A percentile compares a stretch with the other conserved stretches of the same genome.
These are phyloP conservation scores for Phaetusa simplex DNA, from an alignment of 2,113 vertebrate genomes.

Conservation along the genomic window DNA sequence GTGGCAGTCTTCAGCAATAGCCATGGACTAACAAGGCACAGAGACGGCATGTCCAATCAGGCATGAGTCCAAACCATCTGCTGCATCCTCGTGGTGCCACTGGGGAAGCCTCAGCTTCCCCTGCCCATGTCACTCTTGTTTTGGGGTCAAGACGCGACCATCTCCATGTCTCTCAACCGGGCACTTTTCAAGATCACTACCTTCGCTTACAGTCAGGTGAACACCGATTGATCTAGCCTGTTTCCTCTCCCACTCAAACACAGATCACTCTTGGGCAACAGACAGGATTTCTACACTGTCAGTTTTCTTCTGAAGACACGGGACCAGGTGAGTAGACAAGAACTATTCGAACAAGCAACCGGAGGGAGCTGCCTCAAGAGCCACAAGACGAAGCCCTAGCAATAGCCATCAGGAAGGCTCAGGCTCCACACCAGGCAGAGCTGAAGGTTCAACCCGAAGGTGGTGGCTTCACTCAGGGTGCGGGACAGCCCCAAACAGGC, in stretches of 20 bases:
- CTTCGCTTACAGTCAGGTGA: neutral
- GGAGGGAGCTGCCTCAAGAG: neutral
- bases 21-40: neutral
- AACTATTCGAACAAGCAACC: neutral
- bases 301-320: neutral
- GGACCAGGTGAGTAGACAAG: neutral
- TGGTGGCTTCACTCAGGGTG: rapidly evolving
- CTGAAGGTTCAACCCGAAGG: neutral
- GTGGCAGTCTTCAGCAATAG: neutral
- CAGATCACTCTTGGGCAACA: neutral
- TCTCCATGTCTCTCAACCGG: neutral
- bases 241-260: neutral
- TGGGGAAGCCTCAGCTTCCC: neutral
- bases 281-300: neutral
- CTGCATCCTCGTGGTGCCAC: neutral
- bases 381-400: neutral
- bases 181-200: neutral
- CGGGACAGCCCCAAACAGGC: rapidly evolving
- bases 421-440: neutral
- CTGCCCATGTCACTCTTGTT: neutral
- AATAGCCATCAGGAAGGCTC: neutral
- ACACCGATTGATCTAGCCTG: neutral
- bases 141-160: rapidly evolving
- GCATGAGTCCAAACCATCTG: neutral
- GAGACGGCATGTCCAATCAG: rapidly evolving